Evolutionary conservation across 2,888 invertebrate species (phyloP).

Genomic region (Cyclophora punctaria): DNA sequence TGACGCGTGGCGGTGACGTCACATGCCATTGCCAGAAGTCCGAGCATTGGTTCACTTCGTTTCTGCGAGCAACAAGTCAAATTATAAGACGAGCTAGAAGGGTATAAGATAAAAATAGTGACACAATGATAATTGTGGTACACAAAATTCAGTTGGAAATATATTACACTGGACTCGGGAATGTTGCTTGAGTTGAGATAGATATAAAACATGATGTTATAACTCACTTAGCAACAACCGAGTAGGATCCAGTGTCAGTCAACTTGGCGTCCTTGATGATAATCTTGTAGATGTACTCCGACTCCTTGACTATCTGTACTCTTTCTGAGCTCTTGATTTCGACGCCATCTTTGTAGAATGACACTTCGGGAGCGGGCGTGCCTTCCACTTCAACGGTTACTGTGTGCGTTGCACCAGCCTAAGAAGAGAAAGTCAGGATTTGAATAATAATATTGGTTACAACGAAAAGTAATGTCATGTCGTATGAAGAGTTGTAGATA

Average conservation of each 20-base stretch:
- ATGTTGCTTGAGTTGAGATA: neutral
- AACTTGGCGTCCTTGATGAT: slow-evolving; percentile 81
- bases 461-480: neutral
- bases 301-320: slow-evolving; percentile 81
- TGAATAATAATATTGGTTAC: neutral
- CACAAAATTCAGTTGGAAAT: neutral
- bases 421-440: neutral
- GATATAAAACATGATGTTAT: too few species aligned
- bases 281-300: slow-evolving; percentile 80
- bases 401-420: slow-evolving; percentile 80
- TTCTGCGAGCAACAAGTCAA: slow-evolving; percentile 42
- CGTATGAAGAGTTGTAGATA: neutral
- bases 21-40: slow-evolving; percentile 93
- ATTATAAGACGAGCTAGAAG: too few species aligned
- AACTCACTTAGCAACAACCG: slow-evolving; percentile 82
- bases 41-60: slow-evolving; percentile 91
- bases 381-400: slow-evolving; percentile 90
- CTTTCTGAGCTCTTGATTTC: slow-evolving; percentile 82
- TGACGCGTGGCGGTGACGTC: slow-evolving; percentile 84
- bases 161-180: neutral
- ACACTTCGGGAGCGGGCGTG: slow-evolving; percentile 85
- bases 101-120: too few species aligned
- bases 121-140: too few species aligned
- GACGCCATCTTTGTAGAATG: slow-evolving; percentile 92
- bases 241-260: slow-evolving; percentile 91